These are phyloP conservation scores for Pygocentrus nattereri DNA, from an alignment of 2,797 vertebrate genomes.

Conservation along the genomic window DNA sequence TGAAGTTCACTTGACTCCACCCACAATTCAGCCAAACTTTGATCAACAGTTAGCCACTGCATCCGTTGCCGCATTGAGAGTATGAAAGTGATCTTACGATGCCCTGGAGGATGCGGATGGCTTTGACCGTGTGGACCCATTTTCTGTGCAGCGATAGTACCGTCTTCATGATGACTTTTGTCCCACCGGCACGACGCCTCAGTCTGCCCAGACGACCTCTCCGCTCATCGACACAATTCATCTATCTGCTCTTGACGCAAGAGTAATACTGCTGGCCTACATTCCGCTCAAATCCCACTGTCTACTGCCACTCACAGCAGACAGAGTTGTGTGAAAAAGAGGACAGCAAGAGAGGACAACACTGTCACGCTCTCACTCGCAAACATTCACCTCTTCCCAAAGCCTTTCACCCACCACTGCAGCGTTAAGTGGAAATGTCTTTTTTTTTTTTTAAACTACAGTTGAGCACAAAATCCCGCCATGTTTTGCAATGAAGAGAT, in stretches of 20 bases:
- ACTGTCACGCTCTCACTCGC: conserved; percentile 23
- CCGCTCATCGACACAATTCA: conserved; percentile 77
- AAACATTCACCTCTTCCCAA: conserved; percentile 25
- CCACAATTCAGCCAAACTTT: background rate
- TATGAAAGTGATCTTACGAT: conserved; percentile 78
- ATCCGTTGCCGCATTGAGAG: background rate
- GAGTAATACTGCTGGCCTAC: conserved; percentile 93
- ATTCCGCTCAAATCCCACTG: conserved; percentile 90
- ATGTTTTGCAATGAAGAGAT: background rate
- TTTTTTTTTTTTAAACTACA: background rate
- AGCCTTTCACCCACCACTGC: background rate
- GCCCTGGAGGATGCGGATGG: conserved; percentile 88
- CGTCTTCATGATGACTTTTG: conserved; percentile 82
- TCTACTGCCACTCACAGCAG: conserved; percentile 66
- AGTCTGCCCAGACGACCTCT: conserved; percentile 44
- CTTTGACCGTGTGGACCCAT: conserved; percentile 89
- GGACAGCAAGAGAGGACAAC: conserved; percentile 27
- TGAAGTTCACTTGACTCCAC: background rate
- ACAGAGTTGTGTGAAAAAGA: conserved; percentile 29
- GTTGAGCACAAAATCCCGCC: conserved; percentile 4
- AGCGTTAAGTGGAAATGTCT: background rate
- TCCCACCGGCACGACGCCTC: conserved; percentile 27
- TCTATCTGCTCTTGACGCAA: conserved; percentile 84
- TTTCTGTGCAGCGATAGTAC: conserved; percentile 86
- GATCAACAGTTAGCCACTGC: background rate